These are phyloP conservation scores for Onychomys torridus DNA, from an alignment of 2,797 vertebrate species.

Conservation along the genomic window DNA sequence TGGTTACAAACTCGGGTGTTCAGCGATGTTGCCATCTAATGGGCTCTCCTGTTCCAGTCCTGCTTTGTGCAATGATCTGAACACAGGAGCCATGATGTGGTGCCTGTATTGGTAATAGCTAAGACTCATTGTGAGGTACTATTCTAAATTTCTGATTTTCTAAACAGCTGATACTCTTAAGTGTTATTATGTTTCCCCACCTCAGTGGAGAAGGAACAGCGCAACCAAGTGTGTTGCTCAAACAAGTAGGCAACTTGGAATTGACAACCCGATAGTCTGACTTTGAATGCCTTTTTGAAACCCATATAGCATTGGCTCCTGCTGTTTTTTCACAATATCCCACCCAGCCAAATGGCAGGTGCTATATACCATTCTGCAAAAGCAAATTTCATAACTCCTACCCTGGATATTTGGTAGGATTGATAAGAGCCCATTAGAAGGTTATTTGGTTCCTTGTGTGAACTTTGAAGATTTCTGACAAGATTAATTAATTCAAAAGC, in stretches of 20 bases:
- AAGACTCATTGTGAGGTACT: neutral
- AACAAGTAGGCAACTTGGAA: neutral
- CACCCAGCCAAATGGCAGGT: neutral
- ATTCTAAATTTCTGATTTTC: neutral
- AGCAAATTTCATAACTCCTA: neutral
- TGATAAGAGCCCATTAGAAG: neutral
- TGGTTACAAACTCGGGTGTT: neutral
- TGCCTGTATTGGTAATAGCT: neutral
- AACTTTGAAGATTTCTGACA: neutral
- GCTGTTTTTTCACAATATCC: neutral
- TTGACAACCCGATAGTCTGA: neutral
- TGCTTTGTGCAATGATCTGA: neutral
- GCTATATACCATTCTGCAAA: neutral
- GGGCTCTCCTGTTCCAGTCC: neutral
- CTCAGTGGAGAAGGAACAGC: neutral
- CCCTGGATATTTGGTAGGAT: neutral
- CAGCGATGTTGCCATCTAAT: neutral
- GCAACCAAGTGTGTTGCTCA: neutral
- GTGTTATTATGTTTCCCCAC: neutral
- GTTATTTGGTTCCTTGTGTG: neutral
- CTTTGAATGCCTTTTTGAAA: neutral
- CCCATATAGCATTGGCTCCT: neutral
- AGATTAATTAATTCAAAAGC: conserved; percentile 6
- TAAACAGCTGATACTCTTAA: neutral
- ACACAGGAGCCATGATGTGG: neutral